Conservation (phyloP, 2,888 invertebrate species). For the Lasius platythorax region DNA sequence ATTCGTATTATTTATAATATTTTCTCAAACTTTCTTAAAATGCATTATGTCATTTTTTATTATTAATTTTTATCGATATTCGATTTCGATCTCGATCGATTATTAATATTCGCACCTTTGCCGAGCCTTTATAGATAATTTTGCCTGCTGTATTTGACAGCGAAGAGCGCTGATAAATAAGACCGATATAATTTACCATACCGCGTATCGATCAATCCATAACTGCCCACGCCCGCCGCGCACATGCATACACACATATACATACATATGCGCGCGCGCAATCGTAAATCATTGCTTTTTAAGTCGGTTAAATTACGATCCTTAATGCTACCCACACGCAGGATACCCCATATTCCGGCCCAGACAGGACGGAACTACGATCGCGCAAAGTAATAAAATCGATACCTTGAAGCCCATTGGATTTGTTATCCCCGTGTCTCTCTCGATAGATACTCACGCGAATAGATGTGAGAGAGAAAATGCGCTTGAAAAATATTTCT, state of each 20-base stretch:
- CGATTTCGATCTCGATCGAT: background rate
- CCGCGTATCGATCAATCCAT: background rate
- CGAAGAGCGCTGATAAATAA: background rate
- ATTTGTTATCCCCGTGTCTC: background rate
- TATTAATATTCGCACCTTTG: background rate
- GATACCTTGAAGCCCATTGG: conserved; percentile 45
- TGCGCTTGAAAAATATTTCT: conserved; percentile 38
- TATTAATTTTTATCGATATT: background rate
- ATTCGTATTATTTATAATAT: background rate
- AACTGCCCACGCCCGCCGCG: background rate
- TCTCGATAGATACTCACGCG: background rate
- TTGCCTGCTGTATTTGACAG: background rate
- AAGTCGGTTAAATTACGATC: conserved; percentile 18
- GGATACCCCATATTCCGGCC: conserved; percentile 57
- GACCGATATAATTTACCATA: conserved; percentile 25
- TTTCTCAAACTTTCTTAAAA: background rate
- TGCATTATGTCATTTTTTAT: background rate
- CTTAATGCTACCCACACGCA: conserved; percentile 15
- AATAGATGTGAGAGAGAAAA: conserved; percentile 39
- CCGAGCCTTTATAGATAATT: background rate
- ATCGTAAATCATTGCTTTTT: conserved; percentile 34
- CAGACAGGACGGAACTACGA: conserved; percentile 50
- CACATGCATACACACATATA: background rate
- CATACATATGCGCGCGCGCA: background rate
- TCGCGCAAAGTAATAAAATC: conserved; percentile 65